Evolutionary conservation across 2,797 vertebrate species (phyloP).

Genomic region (Pristis pectinata): DNA sequence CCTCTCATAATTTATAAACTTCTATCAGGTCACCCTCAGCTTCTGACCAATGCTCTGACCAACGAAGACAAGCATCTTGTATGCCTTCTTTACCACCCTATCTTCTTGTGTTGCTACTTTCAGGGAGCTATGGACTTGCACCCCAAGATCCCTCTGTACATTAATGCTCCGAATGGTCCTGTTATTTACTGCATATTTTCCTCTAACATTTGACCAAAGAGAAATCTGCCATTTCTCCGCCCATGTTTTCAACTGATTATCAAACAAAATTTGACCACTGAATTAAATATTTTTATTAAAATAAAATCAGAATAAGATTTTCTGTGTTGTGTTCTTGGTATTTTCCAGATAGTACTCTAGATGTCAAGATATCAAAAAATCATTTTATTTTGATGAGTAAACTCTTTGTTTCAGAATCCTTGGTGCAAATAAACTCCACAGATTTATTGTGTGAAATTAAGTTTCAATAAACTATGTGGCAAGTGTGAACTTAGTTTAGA

Average conservation of each 20-base stretch:
- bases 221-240: too few relatives aligned
- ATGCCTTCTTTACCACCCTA: too few relatives aligned
- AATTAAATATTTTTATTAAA: background rate
- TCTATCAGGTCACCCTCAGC: too few relatives aligned
- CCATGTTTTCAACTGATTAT: background rate
- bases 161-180: too few relatives aligned
- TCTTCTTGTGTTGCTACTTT: too few relatives aligned
- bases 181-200: too few relatives aligned
- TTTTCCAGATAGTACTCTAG: background rate
- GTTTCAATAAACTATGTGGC: background rate
- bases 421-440: background rate
- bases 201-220: too few relatives aligned
- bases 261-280: background rate
- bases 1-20: too few relatives aligned
- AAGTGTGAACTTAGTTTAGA: background rate
- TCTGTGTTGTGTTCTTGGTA: background rate
- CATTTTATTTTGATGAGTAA: background rate
- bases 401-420: slow-evolving; percentile 14
- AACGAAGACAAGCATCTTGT: too few relatives aligned
- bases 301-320: background rate
- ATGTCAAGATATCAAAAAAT: background rate
- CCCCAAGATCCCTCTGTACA: too few relatives aligned
- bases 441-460: background rate
- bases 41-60: too few relatives aligned
- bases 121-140: too few relatives aligned